Evolutionary conservation across 1,140 invertebrate species (phyloP), one percentile per base, ranked within the genome.

Genomic region (Chironomus tepperi): DNA sequence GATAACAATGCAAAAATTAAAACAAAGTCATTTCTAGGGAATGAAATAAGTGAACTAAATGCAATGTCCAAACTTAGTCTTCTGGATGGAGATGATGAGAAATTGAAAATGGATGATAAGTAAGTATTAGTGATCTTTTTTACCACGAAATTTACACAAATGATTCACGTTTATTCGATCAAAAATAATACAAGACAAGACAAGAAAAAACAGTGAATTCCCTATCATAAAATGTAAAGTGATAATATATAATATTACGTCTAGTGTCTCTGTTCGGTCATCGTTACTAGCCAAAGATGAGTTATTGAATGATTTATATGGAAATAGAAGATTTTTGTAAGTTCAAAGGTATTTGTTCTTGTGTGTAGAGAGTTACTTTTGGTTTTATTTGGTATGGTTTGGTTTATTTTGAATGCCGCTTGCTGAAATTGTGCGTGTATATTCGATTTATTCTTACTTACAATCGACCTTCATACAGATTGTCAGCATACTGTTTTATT

Each of bases 1-100:
- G 47, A 57, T n/a, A n/a, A 21, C 7, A 70, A 18, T 70, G 12
- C 65, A 7, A 70, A 70, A 21, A 9, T 7, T 3, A 70, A 21
- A 10, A 21, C 65, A 18, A 70, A 70, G 19, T 15, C n/a, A 15
- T 70, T 70, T 70, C 9, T 70, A 6, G 7, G 8, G 18, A 70
- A 70, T 19, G 65, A 70, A 21, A 18, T 70, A 9, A 18, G 18
- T 70, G 65, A 70, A 16, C 12, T 70, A 10, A 15, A 21, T 70
- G 65, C 65, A 3, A 70, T 70, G 65, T 70, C 65, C 9, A 70
- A 70, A 18, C 12, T 70, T 3, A 70, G 65, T 70, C 65, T 70
- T 16, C 19, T 18, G 8, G 65, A 70, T 10, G 19, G 16, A 19
- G 19, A 70, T 9, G 65, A 70, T 19, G 47, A 12, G n/a, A 70